Conservation (phyloP, 2,888 invertebrate species). For the Physocephala rufipes region DNA sequence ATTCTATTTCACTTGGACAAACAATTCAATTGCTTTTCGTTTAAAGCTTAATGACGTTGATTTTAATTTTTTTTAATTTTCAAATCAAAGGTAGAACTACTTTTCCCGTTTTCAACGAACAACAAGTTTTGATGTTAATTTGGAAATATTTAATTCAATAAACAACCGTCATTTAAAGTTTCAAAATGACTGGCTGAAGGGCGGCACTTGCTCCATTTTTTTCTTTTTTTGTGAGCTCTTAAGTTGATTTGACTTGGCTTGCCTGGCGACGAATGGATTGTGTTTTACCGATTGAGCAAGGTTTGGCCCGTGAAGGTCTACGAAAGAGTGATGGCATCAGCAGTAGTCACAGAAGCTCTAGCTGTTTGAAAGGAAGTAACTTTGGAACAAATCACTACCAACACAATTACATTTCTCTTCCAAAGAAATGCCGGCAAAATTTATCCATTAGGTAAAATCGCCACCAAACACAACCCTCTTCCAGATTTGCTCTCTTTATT, state of each 20-base stretch:
- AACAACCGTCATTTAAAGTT: too few relatives aligned
- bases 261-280: conserved; percentile 62
- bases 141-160: background rate
- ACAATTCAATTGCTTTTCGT: too few relatives aligned
- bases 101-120: background rate
- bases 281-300: conserved; percentile 61
- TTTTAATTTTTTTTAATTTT: background rate
- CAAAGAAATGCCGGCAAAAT: conserved; percentile 29
- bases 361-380: background rate
- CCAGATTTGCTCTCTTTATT: background rate
- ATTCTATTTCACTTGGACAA: too few relatives aligned
- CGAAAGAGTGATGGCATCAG: background rate
- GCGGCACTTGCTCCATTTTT: conserved; percentile 11
- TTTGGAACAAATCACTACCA: conserved; percentile 8
- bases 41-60: background rate
- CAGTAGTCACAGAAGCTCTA: conserved; percentile 11
- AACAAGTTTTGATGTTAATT: background rate
- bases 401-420: background rate
- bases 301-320: conserved; percentile 46
- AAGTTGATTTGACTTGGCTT: conserved; percentile 52
- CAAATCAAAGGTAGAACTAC: background rate
- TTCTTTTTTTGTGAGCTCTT: background rate
- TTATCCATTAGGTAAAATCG: background rate
- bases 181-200: background rate
- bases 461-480: background rate